Conservation (phyloP, 1,140 invertebrate species). For the Scaptomyza graminum region DNA sequence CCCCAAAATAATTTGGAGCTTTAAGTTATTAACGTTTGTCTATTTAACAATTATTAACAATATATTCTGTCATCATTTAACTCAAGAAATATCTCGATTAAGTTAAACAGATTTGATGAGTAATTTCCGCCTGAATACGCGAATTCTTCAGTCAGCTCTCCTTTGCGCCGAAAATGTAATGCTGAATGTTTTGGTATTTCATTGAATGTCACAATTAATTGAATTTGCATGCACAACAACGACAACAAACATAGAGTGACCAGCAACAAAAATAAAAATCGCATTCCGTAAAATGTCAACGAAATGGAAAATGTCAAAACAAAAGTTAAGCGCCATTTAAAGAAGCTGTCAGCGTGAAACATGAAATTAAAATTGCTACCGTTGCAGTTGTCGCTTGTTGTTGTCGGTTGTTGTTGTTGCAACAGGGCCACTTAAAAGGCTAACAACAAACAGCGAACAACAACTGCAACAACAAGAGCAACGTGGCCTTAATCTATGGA, state of each 20-base stretch:
- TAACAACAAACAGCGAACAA: constrained; percentile 26
- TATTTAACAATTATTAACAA: too few species aligned
- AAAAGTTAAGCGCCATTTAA: constrained; percentile 81
- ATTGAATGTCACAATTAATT: constrained; percentile 72
- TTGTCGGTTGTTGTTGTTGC: constrained; percentile 30
- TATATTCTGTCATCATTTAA: too few species aligned
- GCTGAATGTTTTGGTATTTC: constrained; percentile 39
- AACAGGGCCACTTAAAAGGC: constrained; percentile 42
- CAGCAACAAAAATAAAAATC: not conserved
- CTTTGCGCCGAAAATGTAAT: not conserved
- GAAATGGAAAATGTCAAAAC: constrained; percentile 55
- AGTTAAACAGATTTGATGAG: too few species aligned
- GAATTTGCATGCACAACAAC: constrained; percentile 63
- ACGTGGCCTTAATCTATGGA: constrained; percentile 68
- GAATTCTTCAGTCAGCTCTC: constrained; percentile 1
- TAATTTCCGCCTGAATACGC: not conserved
- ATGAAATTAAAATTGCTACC: constrained; percentile 57
- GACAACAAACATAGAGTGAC: constrained; percentile 10
- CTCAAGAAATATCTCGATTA: too few species aligned
- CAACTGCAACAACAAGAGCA: constrained; percentile 8
- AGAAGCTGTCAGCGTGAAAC: constrained; percentile 70
- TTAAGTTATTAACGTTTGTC: too few species aligned
- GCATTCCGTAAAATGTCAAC: constrained; percentile 60
- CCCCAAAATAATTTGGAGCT: too few species aligned
- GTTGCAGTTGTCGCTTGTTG: constrained; percentile 37